phyloP scores from a whole-genome alignment of 2,113 vertebrate species.

The Melanostigma gelatinosum region DNA sequence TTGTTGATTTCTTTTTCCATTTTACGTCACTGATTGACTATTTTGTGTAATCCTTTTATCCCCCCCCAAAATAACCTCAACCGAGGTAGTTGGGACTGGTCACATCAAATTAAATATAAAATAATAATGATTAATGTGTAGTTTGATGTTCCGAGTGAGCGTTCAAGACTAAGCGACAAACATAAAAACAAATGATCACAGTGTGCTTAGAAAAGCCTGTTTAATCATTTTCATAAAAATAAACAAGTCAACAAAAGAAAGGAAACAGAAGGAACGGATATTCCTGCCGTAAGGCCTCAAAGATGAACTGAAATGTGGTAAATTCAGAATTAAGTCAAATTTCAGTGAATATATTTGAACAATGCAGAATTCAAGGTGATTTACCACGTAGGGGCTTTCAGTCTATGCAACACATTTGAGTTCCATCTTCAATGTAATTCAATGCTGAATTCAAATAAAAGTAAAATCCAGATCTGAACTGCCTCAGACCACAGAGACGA shows the following conservation, averaged over 20 bases:
- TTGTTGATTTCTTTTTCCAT: too few species aligned
- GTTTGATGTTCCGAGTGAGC: neutral
- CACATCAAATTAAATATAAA: too few species aligned
- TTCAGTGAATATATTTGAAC: slow-evolving; percentile 5
- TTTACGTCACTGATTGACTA: too few species aligned
- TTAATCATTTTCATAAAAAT: slow-evolving; percentile 68
- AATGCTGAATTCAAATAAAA: neutral
- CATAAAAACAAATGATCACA: neutral
- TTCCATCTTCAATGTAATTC: neutral
- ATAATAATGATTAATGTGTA: neutral
- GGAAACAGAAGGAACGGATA: slow-evolving; percentile 36
- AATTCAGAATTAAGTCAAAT: slow-evolving; percentile 18
- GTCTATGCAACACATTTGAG: neutral
- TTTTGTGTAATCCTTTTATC: too few species aligned
- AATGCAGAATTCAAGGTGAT: slow-evolving; percentile 2
- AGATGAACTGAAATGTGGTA: neutral
- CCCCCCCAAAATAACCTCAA: too few species aligned
- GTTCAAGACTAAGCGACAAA: neutral
- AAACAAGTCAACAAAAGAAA: slow-evolving; percentile 44
- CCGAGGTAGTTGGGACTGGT: too few species aligned
- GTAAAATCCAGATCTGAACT: slow-evolving; percentile 10
- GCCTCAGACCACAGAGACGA: neutral
- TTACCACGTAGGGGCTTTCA: neutral
- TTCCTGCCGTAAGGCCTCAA: slow-evolving; percentile 51
- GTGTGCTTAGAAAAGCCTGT: slow-evolving; percentile 47